phyloP scores from a whole-genome alignment of 2,113 vertebrate species.

The Sebastes fasciatus region DNA sequence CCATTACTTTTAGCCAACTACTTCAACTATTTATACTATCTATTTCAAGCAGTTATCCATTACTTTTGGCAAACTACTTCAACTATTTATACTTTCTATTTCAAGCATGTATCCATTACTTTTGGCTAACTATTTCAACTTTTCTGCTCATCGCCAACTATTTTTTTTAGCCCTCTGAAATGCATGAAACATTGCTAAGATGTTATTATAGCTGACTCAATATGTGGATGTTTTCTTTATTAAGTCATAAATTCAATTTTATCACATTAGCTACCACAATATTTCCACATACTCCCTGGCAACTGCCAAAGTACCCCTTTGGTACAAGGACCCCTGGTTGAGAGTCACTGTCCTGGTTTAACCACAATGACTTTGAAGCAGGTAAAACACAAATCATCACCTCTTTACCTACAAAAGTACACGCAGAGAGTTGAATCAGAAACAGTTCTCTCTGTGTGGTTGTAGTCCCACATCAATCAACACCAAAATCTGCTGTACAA shows the following conservation, averaged over 20 bases:
- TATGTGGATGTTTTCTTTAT: not conserved
- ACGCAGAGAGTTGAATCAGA: not conserved
- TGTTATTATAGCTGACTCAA: conserved; percentile 1
- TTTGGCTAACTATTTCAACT: not conserved
- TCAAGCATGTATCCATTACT: not conserved
- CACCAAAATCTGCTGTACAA: not conserved
- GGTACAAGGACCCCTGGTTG: not conserved
- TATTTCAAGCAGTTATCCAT: not conserved
- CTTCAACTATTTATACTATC: too few relatives aligned
- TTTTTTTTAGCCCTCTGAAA: not conserved
- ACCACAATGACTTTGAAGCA: not conserved
- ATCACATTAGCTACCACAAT: not conserved
- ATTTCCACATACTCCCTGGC: not conserved
- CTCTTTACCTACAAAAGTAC: not conserved
- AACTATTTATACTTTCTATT: not conserved
- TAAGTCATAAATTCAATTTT: not conserved
- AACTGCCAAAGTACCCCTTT: not conserved
- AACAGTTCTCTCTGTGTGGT: not conserved
- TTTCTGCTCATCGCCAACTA: not conserved
- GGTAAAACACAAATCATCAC: not conserved
- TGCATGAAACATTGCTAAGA: not conserved
- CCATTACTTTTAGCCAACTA: not conserved
- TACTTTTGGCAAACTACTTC: too few relatives aligned
- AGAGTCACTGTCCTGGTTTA: not conserved
- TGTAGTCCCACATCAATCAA: not conserved